Conservation (phyloP, 2,888 invertebrate species). For the Loripinus fragilis region DNA sequence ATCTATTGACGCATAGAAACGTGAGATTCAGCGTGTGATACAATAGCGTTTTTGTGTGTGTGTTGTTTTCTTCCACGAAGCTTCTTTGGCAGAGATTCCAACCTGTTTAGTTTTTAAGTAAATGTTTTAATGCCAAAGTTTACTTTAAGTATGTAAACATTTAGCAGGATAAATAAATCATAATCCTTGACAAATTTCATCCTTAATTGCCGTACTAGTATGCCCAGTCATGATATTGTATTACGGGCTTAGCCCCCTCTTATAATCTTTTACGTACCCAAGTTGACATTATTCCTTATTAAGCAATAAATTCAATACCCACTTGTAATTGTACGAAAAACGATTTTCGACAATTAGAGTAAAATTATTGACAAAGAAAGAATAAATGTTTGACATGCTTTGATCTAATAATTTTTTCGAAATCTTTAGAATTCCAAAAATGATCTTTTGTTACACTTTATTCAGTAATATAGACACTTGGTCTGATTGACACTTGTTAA, state of each 20-base stretch:
- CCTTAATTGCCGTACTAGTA: neutral
- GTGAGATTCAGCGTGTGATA: no score
- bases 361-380: neutral
- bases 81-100: no score
- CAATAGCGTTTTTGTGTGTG: no score
- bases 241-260: neutral
- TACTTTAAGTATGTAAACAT: constrained; percentile 6
- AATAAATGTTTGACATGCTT: neutral
- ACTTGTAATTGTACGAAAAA: neutral
- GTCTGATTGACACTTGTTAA: neutral
- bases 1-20: no score
- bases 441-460: neutral
- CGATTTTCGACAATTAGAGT: neutral
- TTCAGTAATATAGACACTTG: neutral
- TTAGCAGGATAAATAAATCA: constrained; percentile 17
- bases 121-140: constrained; percentile 5
- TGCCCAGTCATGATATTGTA: neutral
- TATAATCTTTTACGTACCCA: neutral
- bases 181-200: neutral
- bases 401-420: neutral
- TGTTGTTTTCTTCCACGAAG: no score
- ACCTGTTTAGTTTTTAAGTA: constrained; percentile 12
- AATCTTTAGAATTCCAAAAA: neutral
- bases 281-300: neutral
- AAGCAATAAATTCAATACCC: neutral